These are phyloP conservation scores for Kryphioiulus occultus DNA, from an alignment of 2,888 invertebrate genomes.

Conservation along the genomic window DNA sequence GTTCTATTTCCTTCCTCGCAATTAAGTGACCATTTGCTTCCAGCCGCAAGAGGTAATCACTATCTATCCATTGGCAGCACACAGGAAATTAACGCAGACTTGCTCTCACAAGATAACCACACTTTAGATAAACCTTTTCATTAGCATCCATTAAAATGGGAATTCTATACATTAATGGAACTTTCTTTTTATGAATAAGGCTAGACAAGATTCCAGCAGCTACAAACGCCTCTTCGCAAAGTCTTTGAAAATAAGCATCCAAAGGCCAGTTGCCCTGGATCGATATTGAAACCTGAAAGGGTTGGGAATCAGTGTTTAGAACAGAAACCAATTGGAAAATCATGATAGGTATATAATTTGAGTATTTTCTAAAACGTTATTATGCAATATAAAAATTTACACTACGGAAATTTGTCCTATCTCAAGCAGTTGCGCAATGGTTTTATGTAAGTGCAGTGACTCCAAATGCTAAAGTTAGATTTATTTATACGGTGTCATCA, in stretches of 20 bases:
- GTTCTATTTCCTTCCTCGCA: neutral
- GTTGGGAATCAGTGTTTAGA: neutral
- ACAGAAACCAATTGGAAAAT: neutral
- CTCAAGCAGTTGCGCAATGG: too few species aligned
- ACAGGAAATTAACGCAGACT: neutral
- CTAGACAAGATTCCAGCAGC: neutral
- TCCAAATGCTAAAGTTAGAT: too few species aligned
- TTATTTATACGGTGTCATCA: too few species aligned
- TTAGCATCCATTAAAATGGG: constrained; percentile 12
- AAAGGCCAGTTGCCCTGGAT: neutral
- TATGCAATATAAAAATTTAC: too few species aligned
- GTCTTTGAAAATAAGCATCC: neutral
- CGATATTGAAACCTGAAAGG: neutral
- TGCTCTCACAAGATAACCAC: neutral
- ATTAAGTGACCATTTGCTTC: constrained; percentile 2
- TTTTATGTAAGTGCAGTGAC: too few species aligned
- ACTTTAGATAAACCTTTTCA: constrained; percentile 2
- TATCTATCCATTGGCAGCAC: neutral
- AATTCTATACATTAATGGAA: neutral
- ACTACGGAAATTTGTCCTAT: too few species aligned
- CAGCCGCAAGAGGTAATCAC: neutral
- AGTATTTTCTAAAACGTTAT: neutral
- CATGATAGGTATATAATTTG: neutral
- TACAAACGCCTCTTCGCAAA: neutral
- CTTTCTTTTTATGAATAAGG: neutral